These are phyloP conservation scores for Mallateleia sp. DNA, from an alignment of 2,888 invertebrate species.

Conservation along the genomic window DNA sequence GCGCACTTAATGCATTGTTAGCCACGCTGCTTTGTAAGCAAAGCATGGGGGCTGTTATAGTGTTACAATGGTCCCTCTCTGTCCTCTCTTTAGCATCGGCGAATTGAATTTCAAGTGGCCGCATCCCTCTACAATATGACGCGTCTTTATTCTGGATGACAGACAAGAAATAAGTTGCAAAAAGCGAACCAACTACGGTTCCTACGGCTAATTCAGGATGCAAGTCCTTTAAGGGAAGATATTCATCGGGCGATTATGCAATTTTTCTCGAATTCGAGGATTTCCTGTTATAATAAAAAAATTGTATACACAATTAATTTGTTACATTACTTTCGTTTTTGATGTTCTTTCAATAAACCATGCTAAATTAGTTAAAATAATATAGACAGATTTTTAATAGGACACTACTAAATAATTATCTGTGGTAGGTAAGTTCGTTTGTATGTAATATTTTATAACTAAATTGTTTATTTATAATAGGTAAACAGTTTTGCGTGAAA, in stretches of 20 bases:
- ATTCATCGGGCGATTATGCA: constrained; percentile 64
- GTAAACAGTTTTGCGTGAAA: no score
- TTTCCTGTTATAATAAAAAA: no score
- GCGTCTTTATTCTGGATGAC: constrained; percentile 85
- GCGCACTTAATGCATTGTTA: constrained; percentile 90
- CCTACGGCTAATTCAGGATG: constrained; percentile 78
- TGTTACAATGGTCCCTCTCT: constrained; percentile 86
- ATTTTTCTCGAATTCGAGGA: no score
- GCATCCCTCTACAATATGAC: constrained; percentile 88
- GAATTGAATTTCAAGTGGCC: constrained; percentile 90
- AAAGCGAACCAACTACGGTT: constrained; percentile 76
- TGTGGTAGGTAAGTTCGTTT: no score
- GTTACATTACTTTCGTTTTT: no score
- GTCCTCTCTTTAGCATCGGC: constrained; percentile 85
- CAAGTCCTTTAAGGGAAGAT: constrained; percentile 63
- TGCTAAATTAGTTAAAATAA: no score
- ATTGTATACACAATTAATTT: no score
- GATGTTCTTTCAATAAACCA: no score
- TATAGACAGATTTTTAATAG: no score
- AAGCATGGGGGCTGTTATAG: constrained; percentile 88
- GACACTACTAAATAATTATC: no score
- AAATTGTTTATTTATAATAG: no score
- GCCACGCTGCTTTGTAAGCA: constrained; percentile 88
- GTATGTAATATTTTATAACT: no score
- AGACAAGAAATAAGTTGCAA: constrained; percentile 41